Evolutionary conservation across 2,888 invertebrate species (phyloP), one percentile per base, ranked within the genome.

Genomic region (Spisula solida): DNA sequence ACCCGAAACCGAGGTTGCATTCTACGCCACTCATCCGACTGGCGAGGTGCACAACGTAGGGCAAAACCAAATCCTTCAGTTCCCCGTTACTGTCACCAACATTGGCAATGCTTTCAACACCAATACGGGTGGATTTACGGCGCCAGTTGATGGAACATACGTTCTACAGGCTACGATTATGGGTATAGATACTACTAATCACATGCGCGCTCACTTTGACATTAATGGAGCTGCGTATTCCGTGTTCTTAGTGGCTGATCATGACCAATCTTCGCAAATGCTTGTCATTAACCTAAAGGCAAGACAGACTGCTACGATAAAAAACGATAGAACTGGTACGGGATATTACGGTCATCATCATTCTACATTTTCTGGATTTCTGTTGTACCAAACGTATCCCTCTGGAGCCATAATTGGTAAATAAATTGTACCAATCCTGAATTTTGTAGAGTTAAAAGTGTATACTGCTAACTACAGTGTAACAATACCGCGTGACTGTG

Each of bases 321-420:
- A 41, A 66, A 82, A 82, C 66, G 51, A 60, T 60, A 0, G 20
- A 6, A 12, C 20, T 0, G 60, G 60, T n/a, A 18, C 16, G 0
- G 29, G 55, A 14, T 31, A 60, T 34, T 8, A 60, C 2, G 82
- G 82, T 1, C 31, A 51, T 18, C 51, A n/a, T 10, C 60, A 41
- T 6, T 31, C 82, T 0, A 60, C 82, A 29, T 82, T 82, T 82
- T 82, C 82, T 47, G 82, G 82, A 48, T 82, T 82, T 48, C 29
- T 82, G 18, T 56, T 82, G 47, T 82, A 82, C 41, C 70, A 82
- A 34, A 8, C 70, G 25, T 82, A 47, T 60, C 66, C 81, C 8
- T 81, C 81, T 29, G 55, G 12, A 1, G 31, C 20, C 55, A 29
- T 81, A 4, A 16, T 81, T 31, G 81, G 81, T 6, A 51, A 81